Conservation (phyloP, 2,113 vertebrate genomes). For the Holacanthus passer region DNA sequence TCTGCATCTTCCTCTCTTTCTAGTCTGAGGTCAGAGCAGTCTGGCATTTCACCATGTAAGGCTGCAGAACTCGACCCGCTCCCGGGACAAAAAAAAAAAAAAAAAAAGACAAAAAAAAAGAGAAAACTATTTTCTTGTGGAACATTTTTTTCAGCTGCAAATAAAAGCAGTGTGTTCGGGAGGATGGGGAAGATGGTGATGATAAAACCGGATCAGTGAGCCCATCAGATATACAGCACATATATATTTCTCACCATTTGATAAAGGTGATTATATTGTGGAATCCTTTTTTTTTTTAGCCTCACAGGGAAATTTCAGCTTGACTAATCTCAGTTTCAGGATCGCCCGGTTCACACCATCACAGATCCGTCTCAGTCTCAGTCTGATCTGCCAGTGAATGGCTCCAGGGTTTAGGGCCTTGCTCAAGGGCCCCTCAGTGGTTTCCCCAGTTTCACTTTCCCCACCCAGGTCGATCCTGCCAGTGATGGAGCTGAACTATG, state of each 20-base stretch:
- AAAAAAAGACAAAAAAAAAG: neutral
- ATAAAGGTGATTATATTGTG: neutral
- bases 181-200: neutral
- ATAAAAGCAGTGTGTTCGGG: neutral
- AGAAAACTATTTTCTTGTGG: conserved; percentile 27
- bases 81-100: neutral
- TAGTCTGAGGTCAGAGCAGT: conserved; percentile 19
- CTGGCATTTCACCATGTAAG: conserved; percentile 76
- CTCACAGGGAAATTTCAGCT: neutral
- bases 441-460: too few species aligned
- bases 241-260: neutral
- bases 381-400: neutral
- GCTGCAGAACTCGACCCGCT: conserved; percentile 49
- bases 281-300: neutral
- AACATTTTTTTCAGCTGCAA: conserved; percentile 28
- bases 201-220: neutral
- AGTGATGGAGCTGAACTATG: too few species aligned
- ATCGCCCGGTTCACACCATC: neutral
- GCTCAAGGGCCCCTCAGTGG: too few species aligned
- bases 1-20: conserved; percentile 39
- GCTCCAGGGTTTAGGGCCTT: neutral
- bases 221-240: neutral
- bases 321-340: neutral
- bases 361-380: neutral
- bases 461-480: too few species aligned